Percentiles rank a stretch among this genome's conserved stretches.
Conservation (phyloP, 2,888 invertebrate genomes). For the Stomorhina lunata region DNA sequence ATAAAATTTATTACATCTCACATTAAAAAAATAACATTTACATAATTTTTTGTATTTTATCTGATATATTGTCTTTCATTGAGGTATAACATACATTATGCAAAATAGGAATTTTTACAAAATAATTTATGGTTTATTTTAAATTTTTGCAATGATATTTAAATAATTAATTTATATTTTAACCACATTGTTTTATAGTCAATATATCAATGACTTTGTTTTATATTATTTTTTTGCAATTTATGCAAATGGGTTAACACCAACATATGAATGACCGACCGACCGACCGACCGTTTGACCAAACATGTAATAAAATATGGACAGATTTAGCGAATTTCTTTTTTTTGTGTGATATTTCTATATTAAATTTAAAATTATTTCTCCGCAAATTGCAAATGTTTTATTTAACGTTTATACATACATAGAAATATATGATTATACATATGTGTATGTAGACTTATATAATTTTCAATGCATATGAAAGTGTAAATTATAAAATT, state of each 20-base stretch:
- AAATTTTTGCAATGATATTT: neutral
- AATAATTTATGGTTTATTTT: constrained; percentile 20
- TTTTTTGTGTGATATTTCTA: neutral
- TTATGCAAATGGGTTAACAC: constrained; percentile 50
- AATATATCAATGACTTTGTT: constrained; percentile 42
- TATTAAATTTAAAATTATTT: constrained; percentile 5
- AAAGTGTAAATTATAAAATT: constrained; percentile 8
- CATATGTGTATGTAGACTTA: too few species aligned
- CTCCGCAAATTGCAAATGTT: too few species aligned
- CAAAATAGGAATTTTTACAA: neutral
- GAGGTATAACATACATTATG: constrained; percentile 3
- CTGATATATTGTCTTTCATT: neutral
- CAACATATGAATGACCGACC: constrained; percentile 28
- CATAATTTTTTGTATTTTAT: neutral
- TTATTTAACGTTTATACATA: too few species aligned
- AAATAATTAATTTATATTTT: constrained; percentile 48
- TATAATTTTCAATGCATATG: constrained; percentile 35
- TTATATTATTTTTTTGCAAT: constrained; percentile 14
- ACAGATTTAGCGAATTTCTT: neutral
- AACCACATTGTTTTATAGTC: constrained; percentile 32
- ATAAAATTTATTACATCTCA: constrained; percentile 3
- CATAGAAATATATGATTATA: too few species aligned
- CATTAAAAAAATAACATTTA: too few species aligned
- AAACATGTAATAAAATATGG: constrained; percentile 20
- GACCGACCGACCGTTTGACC: too few species aligned